Evolutionary conservation across 2,113 vertebrate genomes (phyloP), one percentile per base, ranked within the genome.

Genomic region (Protobothrops mucrosquamatus): DNA sequence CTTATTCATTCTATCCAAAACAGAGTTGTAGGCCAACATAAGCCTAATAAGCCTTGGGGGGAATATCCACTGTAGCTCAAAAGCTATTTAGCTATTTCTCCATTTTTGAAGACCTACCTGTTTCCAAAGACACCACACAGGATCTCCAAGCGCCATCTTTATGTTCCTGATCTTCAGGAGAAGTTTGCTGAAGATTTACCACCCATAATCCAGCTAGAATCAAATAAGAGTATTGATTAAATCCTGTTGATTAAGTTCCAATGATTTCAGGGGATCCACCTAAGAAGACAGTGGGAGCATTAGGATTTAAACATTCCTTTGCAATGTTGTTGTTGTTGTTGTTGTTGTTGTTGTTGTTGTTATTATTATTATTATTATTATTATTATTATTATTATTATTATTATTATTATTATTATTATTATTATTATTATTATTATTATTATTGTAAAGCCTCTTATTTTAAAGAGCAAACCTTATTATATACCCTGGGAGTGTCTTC

Each of bases 321-420:
- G 20, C 11, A 26, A 46, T 46, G 12, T 11, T 23, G 1, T 8
- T 22, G 0, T 57, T 24, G 2, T 46, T 14, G 0, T 57, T 24
- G 2, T 46, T 14, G 0, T 57, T 24, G 2, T 46, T 14, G 0
- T 57, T 24, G 2, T 46, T 14, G 6, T 43, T 46, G 12, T 11
- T 23, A 0, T 8, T 22, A 0, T 57, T 24, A 2, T 46, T 14
- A 5, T 23, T 57, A 0, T 57, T 24, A 8, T 46, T 14, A 5
- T 23, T 57, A 2, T 57, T 26, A 24, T 26, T 14, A 11, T 23
- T 57, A 2, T 57, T 24, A 23, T 46, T 12, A 10, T 22, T 24
- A 8, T 46, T 14, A 5, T 23, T 57, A 2, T 57, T 26, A 24
- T 26, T 14, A 11, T 23, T 57, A 2, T 57, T 24, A 23, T 46